Evolutionary conservation across 1,140 invertebrate genomes (phyloP).

Genomic region (Nasonia longicornis): DNA sequence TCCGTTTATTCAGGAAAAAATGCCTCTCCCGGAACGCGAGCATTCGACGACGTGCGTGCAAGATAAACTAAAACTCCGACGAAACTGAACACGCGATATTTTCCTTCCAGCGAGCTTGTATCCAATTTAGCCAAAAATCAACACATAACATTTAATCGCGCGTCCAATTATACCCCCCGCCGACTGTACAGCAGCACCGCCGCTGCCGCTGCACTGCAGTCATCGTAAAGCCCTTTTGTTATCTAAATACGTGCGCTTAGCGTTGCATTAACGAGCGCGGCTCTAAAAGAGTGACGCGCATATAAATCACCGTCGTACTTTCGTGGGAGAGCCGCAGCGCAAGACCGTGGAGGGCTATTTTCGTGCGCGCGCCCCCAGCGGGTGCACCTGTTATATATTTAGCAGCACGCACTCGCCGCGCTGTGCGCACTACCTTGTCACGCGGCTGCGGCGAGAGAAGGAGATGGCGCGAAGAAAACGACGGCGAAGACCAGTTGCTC

Average conservation of each 20-base stretch:
- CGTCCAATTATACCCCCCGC: constrained; percentile 2
- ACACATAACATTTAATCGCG: constrained; percentile 17
- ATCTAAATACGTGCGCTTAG: constrained; percentile 30
- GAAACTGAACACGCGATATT: constrained; percentile 1
- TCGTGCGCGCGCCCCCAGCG: neutral
- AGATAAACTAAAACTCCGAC: neutral
- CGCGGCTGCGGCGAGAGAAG: neutral
- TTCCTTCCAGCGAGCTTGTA: neutral
- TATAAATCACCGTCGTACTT: constrained; percentile 46
- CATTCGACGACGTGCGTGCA: constrained; percentile 7
- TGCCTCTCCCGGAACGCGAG: neutral
- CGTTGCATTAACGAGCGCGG: constrained; percentile 15
- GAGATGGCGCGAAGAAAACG: constrained; percentile 26
- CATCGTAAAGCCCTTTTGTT: constrained; percentile 34
- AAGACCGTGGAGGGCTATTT: constrained; percentile 6
- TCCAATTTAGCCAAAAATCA: constrained; percentile 38
- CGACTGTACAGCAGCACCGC: neutral
- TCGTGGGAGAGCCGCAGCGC: constrained; percentile 56
- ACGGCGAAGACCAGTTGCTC: constrained; percentile 46
- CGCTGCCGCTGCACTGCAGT: neutral
- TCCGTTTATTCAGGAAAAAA: neutral
- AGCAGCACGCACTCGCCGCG: constrained; percentile 36
- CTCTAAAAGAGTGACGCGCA: constrained; percentile 30
- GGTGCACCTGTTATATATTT: constrained; percentile 57
- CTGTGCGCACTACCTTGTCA: constrained; percentile 51